A percentile compares a stretch with the other conserved stretches of the same genome.
phyloP scores from a whole-genome alignment of 1,140 invertebrate genomes.

The Papilio polytes region DNA sequence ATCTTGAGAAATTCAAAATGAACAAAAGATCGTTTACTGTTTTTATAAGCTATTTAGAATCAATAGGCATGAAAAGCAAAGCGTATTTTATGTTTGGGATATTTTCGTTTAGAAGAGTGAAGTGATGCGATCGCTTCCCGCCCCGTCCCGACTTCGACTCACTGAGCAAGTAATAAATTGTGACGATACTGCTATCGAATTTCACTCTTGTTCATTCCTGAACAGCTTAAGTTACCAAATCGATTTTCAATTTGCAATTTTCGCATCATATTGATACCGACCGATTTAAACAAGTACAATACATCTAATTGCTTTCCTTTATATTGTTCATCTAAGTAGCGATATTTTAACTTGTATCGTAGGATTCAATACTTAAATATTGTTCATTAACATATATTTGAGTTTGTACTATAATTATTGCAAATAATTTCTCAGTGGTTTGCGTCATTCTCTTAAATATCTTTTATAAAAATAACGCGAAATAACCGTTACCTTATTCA shows the following conservation, averaged over 20 bases:
- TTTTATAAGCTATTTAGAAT: constrained; percentile 29
- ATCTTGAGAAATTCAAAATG: constrained; percentile 8
- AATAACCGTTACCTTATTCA: background rate
- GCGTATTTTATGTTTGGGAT: constrained; percentile 23
- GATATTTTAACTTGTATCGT: no score
- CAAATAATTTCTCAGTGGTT: no score
- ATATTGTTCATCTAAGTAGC: no score
- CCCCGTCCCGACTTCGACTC: constrained; percentile 1
- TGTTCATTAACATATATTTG: no score
- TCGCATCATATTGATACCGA: background rate
- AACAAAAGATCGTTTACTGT: constrained; percentile 13
- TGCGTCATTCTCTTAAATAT: background rate
- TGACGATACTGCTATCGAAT: constrained; percentile 27
- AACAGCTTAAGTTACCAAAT: constrained; percentile 29
- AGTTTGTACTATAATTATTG: no score
- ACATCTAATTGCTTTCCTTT: no score
- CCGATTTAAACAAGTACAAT: no score
- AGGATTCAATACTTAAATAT: no score
- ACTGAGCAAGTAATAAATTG: constrained; percentile 28
- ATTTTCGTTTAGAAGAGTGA: constrained; percentile 25
- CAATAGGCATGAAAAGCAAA: constrained; percentile 29
- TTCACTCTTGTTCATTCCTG: constrained; percentile 12
- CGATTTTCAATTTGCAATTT: constrained; percentile 12
- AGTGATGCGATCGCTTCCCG: constrained; percentile 24
- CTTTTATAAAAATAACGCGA: background rate